These are phyloP conservation scores for Hypolimnas misippus DNA, from an alignment of 2,888 invertebrate species.

Conservation along the genomic window DNA sequence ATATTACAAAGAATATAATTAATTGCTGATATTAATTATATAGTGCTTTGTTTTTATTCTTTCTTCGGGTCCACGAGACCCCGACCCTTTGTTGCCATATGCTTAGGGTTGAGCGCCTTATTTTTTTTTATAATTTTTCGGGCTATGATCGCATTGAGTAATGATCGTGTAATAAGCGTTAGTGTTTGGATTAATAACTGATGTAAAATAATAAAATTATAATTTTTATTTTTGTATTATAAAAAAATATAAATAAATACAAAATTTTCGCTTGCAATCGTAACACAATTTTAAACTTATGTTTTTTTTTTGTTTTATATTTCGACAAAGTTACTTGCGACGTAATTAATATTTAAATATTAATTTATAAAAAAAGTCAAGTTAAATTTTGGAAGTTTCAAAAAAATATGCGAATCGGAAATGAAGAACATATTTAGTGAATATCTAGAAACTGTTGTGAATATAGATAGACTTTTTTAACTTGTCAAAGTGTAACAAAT, in stretches of 20 bases:
- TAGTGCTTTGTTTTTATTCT: constrained; percentile 68
- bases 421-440: neutral
- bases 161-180: neutral
- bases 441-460: neutral
- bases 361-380: too few relatives aligned
- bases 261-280: too few relatives aligned
- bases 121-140: constrained; percentile 23
- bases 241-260: too few relatives aligned
- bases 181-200: neutral
- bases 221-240: too few relatives aligned
- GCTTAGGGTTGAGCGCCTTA: constrained; percentile 51
- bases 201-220: too few relatives aligned
- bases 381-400: too few relatives aligned
- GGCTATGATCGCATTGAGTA: neutral
- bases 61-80: constrained; percentile 45
- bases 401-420: neutral
- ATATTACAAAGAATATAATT: constrained; percentile 69
- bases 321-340: too few relatives aligned
- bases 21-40: constrained; percentile 80
- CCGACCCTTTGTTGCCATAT: constrained; percentile 60
- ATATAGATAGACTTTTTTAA: constrained; percentile 21
- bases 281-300: too few relatives aligned
- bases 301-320: too few relatives aligned
- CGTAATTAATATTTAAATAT: too few relatives aligned
- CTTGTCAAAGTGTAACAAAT: constrained; percentile 51